Conservation (phyloP, 2,797 vertebrate genomes). For the Danio choprae region DNA sequence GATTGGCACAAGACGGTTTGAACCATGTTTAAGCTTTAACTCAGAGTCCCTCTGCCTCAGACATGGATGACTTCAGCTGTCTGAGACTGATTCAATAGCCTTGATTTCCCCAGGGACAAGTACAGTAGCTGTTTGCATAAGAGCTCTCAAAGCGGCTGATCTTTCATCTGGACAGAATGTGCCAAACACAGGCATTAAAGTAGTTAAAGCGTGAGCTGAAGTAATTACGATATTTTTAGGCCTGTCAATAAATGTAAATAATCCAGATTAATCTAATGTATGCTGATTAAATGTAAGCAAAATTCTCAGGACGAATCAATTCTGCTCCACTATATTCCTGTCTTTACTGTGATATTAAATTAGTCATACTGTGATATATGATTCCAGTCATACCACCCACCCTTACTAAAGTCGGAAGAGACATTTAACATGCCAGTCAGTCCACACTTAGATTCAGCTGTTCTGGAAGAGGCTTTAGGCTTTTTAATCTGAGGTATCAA, state of each 20-base stretch:
- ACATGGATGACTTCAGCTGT: slow-evolving; percentile 60
- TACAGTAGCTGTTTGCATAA: slow-evolving; percentile 46
- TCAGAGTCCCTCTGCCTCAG: slow-evolving; percentile 47
- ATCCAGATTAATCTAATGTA: neutral
- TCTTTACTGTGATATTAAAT: neutral
- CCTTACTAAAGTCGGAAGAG: slow-evolving; percentile 44
- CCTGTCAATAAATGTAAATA: neutral
- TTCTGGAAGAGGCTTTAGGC: slow-evolving; percentile 57
- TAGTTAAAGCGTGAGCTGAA: neutral
- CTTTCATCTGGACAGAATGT: slow-evolving; percentile 37
- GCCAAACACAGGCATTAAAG: slow-evolving; percentile 9
- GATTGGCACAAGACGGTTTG: slow-evolving; percentile 50
- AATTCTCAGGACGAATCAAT: too few relatives aligned
- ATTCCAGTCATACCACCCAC: slow-evolving; percentile 27
- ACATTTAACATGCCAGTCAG: slow-evolving; percentile 63
- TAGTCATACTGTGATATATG: slow-evolving; percentile 30
- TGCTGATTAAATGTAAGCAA: neutral
- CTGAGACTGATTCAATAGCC: slow-evolving; percentile 59
- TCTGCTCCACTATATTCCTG: too few relatives aligned
- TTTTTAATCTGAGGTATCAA: slow-evolving; percentile 65
- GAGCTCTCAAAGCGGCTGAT: slow-evolving; percentile 26
- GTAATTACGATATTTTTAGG: neutral
- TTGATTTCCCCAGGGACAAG: slow-evolving; percentile 58
- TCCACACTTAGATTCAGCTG: slow-evolving; percentile 48
- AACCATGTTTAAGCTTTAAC: slow-evolving; percentile 55